Percentiles rank a stretch among this genome's conserved stretches.
phyloP scores from a whole-genome alignment of 2,888 invertebrate genomes.

The Beris morrisii region DNA sequence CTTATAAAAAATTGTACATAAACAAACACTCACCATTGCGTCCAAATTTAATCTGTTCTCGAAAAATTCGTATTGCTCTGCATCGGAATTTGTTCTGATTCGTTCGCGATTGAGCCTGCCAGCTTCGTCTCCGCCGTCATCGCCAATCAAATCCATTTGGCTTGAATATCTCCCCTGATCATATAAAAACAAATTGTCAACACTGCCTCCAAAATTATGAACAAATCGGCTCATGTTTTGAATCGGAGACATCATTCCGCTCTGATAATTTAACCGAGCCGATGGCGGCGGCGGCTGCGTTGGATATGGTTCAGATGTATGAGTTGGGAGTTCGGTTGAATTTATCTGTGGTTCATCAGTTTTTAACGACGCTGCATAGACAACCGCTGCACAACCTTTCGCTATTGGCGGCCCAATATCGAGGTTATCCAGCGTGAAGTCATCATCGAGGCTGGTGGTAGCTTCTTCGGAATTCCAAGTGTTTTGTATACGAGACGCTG shows the following conservation, averaged over 20 bases:
- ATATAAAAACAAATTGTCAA: constrained; percentile 51
- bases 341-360: constrained; percentile 29
- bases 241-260: constrained; percentile 51
- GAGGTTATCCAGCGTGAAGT: constrained; percentile 63
- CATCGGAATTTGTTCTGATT: neutral
- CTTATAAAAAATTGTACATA: too few species aligned
- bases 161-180: constrained; percentile 43
- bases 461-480: constrained; percentile 51
- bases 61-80: neutral
- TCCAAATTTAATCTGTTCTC: neutral
- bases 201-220: constrained; percentile 54
- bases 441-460: constrained; percentile 51
- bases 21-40: constrained; percentile 16
- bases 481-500: constrained; percentile 51
- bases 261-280: neutral
- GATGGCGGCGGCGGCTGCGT: constrained; percentile 5
- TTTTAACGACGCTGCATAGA: constrained; percentile 69
- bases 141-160: neutral
- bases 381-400: constrained; percentile 80
- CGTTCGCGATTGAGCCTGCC: neutral
- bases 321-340: neutral
- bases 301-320: neutral
- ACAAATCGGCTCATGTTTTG: constrained; percentile 55
- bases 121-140: neutral
- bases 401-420: constrained; percentile 72